Percentiles rank a stretch among this genome's conserved stretches.
These are phyloP conservation scores for Flexamia atlantica DNA, from an alignment of 2,888 invertebrate species.

Conservation along the genomic window DNA sequence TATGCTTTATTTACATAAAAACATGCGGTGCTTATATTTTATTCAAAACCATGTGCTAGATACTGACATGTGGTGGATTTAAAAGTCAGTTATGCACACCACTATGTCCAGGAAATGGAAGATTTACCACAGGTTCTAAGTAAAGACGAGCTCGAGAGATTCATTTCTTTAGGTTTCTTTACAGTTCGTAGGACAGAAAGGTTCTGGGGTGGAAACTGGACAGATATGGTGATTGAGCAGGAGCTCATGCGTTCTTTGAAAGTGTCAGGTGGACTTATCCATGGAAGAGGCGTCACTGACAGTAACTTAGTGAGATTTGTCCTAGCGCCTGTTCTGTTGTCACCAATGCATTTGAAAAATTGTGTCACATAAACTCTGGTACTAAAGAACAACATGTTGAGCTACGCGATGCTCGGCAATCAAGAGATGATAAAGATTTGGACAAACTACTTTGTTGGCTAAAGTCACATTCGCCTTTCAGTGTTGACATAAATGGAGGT, in stretches of 20 bases:
- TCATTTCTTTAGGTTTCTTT: slow-evolving; percentile 60
- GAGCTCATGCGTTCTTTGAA: slow-evolving; percentile 71
- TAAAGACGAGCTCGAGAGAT: slow-evolving; percentile 36
- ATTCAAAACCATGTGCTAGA: too few species aligned
- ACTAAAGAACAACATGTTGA: slow-evolving; percentile 70
- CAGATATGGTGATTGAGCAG: slow-evolving; percentile 71
- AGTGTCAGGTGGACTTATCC: slow-evolving; percentile 69
- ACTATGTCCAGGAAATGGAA: slow-evolving; percentile 67
- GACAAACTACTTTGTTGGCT: slow-evolving; percentile 69
- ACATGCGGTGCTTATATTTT: too few species aligned
- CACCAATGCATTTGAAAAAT: slow-evolving; percentile 67
- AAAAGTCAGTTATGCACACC: slow-evolving; percentile 66
- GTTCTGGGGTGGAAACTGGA: slow-evolving; percentile 61
- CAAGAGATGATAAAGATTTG: slow-evolving; percentile 71
- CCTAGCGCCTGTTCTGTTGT: slow-evolving; percentile 67
- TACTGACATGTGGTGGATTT: too few species aligned
- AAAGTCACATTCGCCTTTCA: slow-evolving; percentile 52
- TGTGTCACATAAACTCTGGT: slow-evolving; percentile 68
- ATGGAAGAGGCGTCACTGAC: slow-evolving; percentile 69
- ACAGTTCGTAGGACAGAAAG: slow-evolving; percentile 62
- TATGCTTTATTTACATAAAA: background rate
- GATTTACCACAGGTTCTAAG: slow-evolving; percentile 60
- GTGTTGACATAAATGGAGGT: slow-evolving; percentile 45
- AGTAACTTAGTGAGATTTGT: slow-evolving; percentile 59
- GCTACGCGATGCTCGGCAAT: slow-evolving; percentile 70